Conservation (phyloP, 2,113 vertebrate species). For the Synodontis membranacea region DNA sequence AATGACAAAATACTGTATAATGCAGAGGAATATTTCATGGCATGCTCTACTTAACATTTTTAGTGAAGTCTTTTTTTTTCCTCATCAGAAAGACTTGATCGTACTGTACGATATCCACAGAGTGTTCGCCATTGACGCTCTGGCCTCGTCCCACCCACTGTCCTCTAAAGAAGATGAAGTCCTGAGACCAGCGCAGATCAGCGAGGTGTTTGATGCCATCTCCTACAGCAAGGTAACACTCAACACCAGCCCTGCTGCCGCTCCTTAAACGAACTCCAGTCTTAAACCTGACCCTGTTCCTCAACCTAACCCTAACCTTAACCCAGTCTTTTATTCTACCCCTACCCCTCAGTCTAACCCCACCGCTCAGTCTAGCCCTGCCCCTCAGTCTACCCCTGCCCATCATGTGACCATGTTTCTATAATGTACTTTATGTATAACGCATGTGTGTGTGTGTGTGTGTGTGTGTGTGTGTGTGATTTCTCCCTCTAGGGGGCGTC, state of each 20-base stretch:
- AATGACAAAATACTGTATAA: too few relatives aligned
- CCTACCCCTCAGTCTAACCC: not conserved
- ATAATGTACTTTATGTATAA: not conserved
- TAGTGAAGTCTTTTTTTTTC: not conserved
- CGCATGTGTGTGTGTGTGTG: constrained; percentile 1
- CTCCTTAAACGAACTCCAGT: not conserved
- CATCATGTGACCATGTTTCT: not conserved
- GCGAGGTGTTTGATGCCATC: constrained; percentile 87
- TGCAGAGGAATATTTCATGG: not conserved
- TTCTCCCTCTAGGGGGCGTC: constrained; percentile 79
- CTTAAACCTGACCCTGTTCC: not conserved
- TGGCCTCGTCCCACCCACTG: constrained; percentile 87
- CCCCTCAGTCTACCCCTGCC: not conserved
- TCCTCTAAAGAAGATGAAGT: constrained; percentile 79
- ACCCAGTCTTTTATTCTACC: too few relatives aligned
- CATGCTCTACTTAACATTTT: not conserved
- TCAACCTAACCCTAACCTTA: not conserved
- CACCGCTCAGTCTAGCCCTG: not conserved
- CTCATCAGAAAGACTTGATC: constrained; percentile 83
- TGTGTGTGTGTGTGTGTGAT: not conserved
- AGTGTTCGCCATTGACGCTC: constrained; percentile 83
- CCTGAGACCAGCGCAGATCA: constrained; percentile 86
- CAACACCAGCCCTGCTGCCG: constrained; percentile 38
- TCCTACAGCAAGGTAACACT: constrained; percentile 90
- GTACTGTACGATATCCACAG: constrained; percentile 79